Evolutionary conservation across 2,888 invertebrate species (phyloP), one percentile per base, ranked within the genome.

Genomic region (Eumacrocentrus americanus): DNA sequence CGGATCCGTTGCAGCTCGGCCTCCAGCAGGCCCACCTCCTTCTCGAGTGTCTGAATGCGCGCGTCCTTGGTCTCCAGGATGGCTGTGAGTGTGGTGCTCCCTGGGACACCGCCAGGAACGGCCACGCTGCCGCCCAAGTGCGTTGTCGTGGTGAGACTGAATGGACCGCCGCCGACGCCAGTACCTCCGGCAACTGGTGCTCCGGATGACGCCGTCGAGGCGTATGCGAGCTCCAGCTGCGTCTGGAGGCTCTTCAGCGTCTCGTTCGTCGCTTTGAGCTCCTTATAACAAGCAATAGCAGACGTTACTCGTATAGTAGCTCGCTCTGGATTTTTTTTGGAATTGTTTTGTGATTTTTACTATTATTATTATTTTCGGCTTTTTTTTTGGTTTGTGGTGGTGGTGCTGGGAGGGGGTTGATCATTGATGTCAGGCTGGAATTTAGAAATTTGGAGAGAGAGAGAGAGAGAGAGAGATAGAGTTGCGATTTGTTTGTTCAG

Each of bases 21-120:
- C 84, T 93, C 92, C 81, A 92, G 86, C 80, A 91, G 84, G 73
- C 86, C 86, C 73, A 94, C 87, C 83, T 94, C 92, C 75, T 90
- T 90, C 86, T 95, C 94, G 83, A 95, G 86, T 68, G 91, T 91
- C 79, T 90, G 88, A 82, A 94, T 92, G 82, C 92, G 88, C 77
- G 91, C 90, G 83, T 93, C 93, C 89, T 93, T 90, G 74, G 90
- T 91, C 84, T 90, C 91, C 84, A 91, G 86, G 81, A 91, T 89
- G 75, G 90, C 90, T 72, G 89, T 88, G 82, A 91, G 86, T 72
- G 90, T 90, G 81, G 89, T 89, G 81, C 84, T 85, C 78, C 85
- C 82, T 79, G 85, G 83, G 79, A 85, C 82, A 38, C 70, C 70
- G 61, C 78, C 78, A 37, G 80, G 80, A 55, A 80, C 79, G 38